phyloP scores from a whole-genome alignment of 2,113 vertebrate genomes.

The Phylloscopus whistleri region DNA sequence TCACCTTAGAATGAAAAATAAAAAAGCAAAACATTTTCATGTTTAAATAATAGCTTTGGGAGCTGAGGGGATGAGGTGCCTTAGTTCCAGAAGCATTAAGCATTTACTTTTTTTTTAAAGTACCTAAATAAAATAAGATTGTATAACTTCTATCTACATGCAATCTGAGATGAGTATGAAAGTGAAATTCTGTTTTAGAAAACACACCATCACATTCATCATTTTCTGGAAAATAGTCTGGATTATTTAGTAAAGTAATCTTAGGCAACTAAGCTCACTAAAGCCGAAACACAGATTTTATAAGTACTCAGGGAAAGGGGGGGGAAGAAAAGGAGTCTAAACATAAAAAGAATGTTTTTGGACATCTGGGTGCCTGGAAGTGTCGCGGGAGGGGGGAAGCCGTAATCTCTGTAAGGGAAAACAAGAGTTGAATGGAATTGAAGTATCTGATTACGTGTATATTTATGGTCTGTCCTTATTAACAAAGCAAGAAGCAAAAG shows the following conservation, averaged over 20 bases:
- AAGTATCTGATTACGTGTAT: neutral
- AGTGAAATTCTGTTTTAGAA: neutral
- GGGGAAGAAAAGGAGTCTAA: accelerated
- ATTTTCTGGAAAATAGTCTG: neutral
- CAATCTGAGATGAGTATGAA: neutral
- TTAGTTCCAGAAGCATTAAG: neutral
- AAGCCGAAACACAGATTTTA: neutral
- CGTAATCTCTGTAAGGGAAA: neutral
- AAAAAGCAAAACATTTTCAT: neutral
- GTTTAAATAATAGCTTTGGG: neutral
- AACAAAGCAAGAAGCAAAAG: neutral
- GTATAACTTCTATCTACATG: neutral
- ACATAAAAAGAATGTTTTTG: neutral
- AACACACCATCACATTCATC: neutral
- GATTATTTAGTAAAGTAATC: neutral
- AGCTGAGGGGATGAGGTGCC: neutral
- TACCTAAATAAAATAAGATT: neutral
- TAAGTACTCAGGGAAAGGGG: neutral
- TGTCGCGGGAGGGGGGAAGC: neutral
- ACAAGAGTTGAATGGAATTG: neutral
- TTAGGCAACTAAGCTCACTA: neutral
- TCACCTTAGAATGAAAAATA: neutral
- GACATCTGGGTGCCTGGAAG: neutral
- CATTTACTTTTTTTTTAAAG: neutral
- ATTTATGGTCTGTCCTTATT: neutral